Percentiles rank a stretch among this genome's conserved stretches.
These are phyloP conservation scores for Coccyzus lansbergi DNA, from an alignment of 2,797 vertebrate species.

Conservation along the genomic window DNA sequence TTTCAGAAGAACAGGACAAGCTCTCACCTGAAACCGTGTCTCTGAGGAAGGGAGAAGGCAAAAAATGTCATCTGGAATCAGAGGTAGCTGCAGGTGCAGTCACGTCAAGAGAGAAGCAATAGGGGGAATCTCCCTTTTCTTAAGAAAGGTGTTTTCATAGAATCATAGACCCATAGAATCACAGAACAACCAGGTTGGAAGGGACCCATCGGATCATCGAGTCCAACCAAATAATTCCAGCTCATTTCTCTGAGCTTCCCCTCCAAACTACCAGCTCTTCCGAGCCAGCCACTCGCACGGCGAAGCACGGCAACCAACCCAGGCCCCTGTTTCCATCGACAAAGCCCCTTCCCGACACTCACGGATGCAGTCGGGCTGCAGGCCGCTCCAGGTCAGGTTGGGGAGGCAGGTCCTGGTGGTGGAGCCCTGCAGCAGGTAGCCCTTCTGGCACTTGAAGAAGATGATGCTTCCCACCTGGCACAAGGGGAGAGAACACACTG, in stretches of 20 bases:
- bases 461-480: slow-evolving; percentile 88
- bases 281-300: not conserved
- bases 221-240: no score
- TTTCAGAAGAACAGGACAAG: not conserved
- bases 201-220: no score
- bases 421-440: slow-evolving; percentile 95
- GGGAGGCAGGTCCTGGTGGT: slow-evolving; percentile 94
- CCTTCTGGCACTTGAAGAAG: slow-evolving; percentile 94
- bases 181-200: no score
- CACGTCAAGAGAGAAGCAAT: fast-evolving
- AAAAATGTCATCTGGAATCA: not conserved
- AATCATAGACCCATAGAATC: no score
- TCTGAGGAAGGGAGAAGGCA: not conserved
- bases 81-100: not conserved
- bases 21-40: not conserved
- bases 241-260: not conserved
- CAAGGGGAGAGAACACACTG: not conserved
- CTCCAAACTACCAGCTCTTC: not conserved
- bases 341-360: slow-evolving; percentile 53
- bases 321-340: fast-evolving
- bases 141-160: fast-evolving
- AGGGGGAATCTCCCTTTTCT: not conserved
- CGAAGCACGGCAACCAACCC: not conserved
- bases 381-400: slow-evolving; percentile 96
- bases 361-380: slow-evolving; percentile 94